phyloP scores from a whole-genome alignment of 2,797 vertebrate species.

The Labeo calbasu region DNA sequence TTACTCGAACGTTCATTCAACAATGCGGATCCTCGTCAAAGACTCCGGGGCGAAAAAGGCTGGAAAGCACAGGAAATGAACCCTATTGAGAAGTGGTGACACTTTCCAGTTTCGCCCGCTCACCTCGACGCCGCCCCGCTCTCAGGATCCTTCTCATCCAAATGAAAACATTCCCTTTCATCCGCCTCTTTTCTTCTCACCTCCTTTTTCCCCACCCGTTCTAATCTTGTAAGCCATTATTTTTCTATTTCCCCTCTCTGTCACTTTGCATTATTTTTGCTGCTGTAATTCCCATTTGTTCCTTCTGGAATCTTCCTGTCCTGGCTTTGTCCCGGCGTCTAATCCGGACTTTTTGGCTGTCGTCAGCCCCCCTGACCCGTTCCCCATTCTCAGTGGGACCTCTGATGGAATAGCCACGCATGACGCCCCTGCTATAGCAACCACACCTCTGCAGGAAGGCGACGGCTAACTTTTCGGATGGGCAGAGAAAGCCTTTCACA shows the following conservation, averaged over 20 bases:
- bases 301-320: conserved; percentile 95
- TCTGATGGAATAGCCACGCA: conserved; percentile 89
- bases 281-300: conserved; percentile 94
- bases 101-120: conserved; percentile 72
- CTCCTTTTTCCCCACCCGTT: conserved; percentile 62
- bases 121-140: conserved; percentile 69
- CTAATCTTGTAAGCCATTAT: conserved; percentile 90
- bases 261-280: conserved; percentile 94
- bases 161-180: conserved; percentile 86
- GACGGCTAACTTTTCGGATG: conserved; percentile 87
- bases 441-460: conserved; percentile 93
- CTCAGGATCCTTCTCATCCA: conserved; percentile 81
- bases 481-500: conserved; percentile 90
- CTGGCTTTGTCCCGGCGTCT: conserved; percentile 85
- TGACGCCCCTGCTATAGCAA: conserved; percentile 96
- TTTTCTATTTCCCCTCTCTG: conserved; percentile 95
- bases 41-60: conserved; percentile 61
- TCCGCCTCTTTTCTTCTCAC: conserved; percentile 70
- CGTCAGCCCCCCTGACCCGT: conserved; percentile 74
- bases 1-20: conserved; percentile 78
- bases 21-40: conserved; percentile 71
- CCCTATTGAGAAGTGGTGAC: conserved; percentile 76
- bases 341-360: conserved; percentile 91
- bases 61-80: conserved; percentile 79
- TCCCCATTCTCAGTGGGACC: conserved; percentile 84